Evolutionary conservation across 2,797 vertebrate genomes (phyloP).

Genomic region (Iguana delicatissima): DNA sequence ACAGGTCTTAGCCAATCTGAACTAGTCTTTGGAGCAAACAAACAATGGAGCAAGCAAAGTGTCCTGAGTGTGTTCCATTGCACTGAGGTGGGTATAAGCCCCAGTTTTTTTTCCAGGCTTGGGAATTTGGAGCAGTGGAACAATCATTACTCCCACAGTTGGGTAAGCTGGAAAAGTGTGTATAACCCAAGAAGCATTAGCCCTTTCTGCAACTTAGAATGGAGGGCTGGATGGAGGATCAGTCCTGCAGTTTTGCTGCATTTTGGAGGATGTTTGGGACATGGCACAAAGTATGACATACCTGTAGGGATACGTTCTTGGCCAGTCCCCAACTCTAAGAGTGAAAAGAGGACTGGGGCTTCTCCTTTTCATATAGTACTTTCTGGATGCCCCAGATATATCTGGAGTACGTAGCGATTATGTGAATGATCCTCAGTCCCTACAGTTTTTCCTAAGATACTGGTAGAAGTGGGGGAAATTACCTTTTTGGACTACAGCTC

Average conservation of each 20-base stretch:
- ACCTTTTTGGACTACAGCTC: background rate
- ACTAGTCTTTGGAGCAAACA: no score
- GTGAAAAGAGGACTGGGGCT: background rate
- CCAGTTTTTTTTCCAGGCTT: background rate
- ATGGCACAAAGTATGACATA: no score
- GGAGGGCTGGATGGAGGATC: background rate
- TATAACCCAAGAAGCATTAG: background rate
- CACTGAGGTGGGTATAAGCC: background rate
- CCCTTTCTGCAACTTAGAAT: background rate
- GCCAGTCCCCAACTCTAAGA: background rate
- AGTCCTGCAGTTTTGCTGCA: background rate
- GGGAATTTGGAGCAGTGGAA: background rate
- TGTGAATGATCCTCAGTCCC: background rate
- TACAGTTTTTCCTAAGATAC: background rate
- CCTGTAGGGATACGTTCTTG: background rate
- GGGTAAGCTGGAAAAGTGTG: background rate
- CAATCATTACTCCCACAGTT: background rate
- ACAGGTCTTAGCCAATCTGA: no score
- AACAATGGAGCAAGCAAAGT: background rate
- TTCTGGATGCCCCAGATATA: background rate
- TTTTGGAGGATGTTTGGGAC: background rate
- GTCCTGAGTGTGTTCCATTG: no score
- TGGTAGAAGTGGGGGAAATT: background rate
- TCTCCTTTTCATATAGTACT: background rate
- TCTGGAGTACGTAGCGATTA: no score